Conservation (phyloP, 2,797 vertebrate species). For the Sebastolobus alascanus region DNA sequence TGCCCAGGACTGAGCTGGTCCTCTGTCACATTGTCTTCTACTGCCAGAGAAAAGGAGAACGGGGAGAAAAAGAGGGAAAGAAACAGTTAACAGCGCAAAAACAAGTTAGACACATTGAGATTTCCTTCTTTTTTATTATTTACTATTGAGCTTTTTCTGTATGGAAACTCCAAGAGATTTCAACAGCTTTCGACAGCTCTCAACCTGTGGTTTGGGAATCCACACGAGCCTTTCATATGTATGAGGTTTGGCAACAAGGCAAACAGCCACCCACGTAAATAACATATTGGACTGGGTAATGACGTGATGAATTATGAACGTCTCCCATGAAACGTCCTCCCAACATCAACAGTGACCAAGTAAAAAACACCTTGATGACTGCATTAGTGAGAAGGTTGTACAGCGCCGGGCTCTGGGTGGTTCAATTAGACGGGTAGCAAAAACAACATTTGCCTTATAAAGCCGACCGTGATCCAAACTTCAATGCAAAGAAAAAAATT, state of each 20-base stretch:
- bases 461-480: slow-evolving; percentile 32
- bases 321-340: slow-evolving; percentile 73
- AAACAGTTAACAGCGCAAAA: slow-evolving; percentile 85
- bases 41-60: slow-evolving; percentile 84
- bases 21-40: slow-evolving; percentile 92
- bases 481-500: slow-evolving; percentile 22
- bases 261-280: slow-evolving; percentile 84
- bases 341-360: slow-evolving; percentile 79
- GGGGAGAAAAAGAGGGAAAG: slow-evolving; percentile 61
- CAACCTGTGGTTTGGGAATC: slow-evolving; percentile 81
- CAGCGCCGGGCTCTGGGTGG: slow-evolving; percentile 16
- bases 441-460: slow-evolving; percentile 28
- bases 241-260: slow-evolving; percentile 82
- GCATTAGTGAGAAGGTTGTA: slow-evolving; percentile 55
- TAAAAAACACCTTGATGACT: slow-evolving; percentile 78
- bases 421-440: slow-evolving; percentile 50
- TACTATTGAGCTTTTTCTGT: slow-evolving; percentile 78
- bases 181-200: slow-evolving; percentile 78
- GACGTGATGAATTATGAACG: slow-evolving; percentile 83
- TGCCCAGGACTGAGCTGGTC: slow-evolving; percentile 90
- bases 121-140: slow-evolving; percentile 78
- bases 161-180: slow-evolving; percentile 80
- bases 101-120: slow-evolving; percentile 80
- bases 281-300: slow-evolving; percentile 85
- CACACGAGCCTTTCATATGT: slow-evolving; percentile 81